Percentiles rank a stretch among this genome's conserved stretches.
Conservation (phyloP, 1,140 invertebrate species). For the Platyscapa corneri region DNA sequence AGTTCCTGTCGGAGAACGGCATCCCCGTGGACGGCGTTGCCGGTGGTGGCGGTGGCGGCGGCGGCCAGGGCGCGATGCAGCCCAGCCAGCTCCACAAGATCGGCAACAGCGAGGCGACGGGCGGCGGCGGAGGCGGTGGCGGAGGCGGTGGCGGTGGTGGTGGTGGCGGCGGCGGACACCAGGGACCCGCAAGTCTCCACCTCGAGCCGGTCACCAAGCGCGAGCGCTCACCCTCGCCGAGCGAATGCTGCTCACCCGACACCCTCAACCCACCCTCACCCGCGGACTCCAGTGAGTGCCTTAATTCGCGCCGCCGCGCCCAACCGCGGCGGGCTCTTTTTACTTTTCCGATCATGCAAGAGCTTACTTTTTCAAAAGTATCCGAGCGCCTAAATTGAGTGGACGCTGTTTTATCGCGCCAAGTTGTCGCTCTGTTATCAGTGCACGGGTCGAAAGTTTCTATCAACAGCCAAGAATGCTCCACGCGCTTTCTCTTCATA, state of each 20-base stretch:
- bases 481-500: too few relatives aligned
- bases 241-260: conserved; percentile 89
- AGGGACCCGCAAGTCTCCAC: conserved; percentile 69
- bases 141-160: too few relatives aligned
- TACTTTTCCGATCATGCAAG: neutral
- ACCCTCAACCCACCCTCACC: conserved; percentile 90
- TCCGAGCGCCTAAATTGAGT: too few relatives aligned
- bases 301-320: neutral
- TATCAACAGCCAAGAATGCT: too few relatives aligned
- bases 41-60: conserved; percentile 73
- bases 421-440: too few relatives aligned
- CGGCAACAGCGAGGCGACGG: conserved; percentile 62
- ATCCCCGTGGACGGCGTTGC: conserved; percentile 86
- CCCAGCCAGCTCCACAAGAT: conserved; percentile 68
- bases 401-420: neutral
- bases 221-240: conserved; percentile 87
- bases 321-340: neutral
- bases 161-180: conserved; percentile 62
- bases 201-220: conserved; percentile 78
- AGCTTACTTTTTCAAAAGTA: neutral
- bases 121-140: conserved; percentile 55
- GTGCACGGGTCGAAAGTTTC: too few relatives aligned
- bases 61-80: conserved; percentile 60
- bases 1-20: conserved; percentile 95
- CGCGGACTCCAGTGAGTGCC: conserved; percentile 86